Base-by-base conservation (phyloP, 2,113 vertebrate genomes). In the Siniperca chuatsi region DNA sequence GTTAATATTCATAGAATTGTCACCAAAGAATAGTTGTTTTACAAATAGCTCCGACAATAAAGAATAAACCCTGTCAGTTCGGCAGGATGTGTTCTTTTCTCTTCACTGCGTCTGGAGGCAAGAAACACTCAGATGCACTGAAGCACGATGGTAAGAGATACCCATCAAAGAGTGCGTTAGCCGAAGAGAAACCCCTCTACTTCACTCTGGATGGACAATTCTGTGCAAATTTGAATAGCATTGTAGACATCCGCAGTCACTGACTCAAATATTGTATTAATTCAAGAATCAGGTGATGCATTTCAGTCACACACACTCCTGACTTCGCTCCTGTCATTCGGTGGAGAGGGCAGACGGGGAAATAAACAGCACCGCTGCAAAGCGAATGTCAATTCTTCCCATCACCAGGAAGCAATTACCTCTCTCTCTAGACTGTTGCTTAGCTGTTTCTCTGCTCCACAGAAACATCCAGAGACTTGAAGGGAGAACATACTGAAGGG, bases 41-140 rank as follows among this genome's bases (percentile, higher is more conserved):
- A 85, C 83, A 90, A 91, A 91, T 50, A 88, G 44, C 72, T 70
- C 23, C 64, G 82, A 87, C 85, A 81, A 87, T 88, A 82, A 83
- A 85, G 89, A 92, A 90, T 76, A 81, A 90, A 84, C 69, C 75
- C 82, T 87, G 90, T 88, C 90, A 86, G 83, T 85, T 89, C 70
- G 87, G 87, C 83, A 78, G 89, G 89, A 93, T 78, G 81, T 89
- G 85, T 89, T 89, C 85, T 92, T 91, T 90, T 90, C 82, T 69
- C 90, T 86, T 75, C 83, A 81, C 68, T 87, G 90, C 78, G 15
- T 91, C 92, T 69, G 42, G 73, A 92, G 87, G 84, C 82, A 77
- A 81, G 71, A 84, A 65, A 81, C 58, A 58, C 90, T 92, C 87
- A 55, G 58, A 82, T 20, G 87, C 87, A 90, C 67, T 75, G 88